These are phyloP conservation scores for Pachypsylla venusta DNA, from an alignment of 1,140 invertebrate species.

Conservation along the genomic window DNA sequence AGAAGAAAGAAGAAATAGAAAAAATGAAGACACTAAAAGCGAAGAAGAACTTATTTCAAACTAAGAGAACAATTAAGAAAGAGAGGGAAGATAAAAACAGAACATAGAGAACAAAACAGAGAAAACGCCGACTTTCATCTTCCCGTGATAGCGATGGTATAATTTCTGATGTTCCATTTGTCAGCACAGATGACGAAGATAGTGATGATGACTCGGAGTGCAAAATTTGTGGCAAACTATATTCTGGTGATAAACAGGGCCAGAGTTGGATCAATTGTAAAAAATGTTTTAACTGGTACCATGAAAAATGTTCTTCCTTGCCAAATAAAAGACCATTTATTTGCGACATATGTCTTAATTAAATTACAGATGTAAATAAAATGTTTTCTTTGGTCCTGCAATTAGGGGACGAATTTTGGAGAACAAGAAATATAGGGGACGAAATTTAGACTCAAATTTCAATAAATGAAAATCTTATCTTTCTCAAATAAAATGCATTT, in stretches of 20 bases:
- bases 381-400: neutral
- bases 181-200: neutral
- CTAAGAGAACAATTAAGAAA: neutral
- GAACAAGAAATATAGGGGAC: neutral
- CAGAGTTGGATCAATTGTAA: neutral
- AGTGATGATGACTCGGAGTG: neutral
- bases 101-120: neutral
- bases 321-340: slow-evolving; percentile 5
- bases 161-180: neutral
- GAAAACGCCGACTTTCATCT: neutral
- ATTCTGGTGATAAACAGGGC: neutral
- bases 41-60: neutral
- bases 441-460: neutral
- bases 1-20: neutral
- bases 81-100: neutral
- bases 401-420: neutral
- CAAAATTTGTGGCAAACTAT: slow-evolving; percentile 8
- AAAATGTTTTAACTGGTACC: slow-evolving; percentile 8
- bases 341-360: slow-evolving; percentile 1
- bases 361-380: neutral
- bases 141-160: neutral
- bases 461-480: neutral
- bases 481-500: neutral
- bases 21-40: neutral
- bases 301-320: slow-evolving; percentile 7